A percentile compares a stretch with the other conserved stretches of the same genome.
Evolutionary conservation across 1,140 invertebrate genomes (phyloP).

Genomic region (Telenomus remus): DNA sequence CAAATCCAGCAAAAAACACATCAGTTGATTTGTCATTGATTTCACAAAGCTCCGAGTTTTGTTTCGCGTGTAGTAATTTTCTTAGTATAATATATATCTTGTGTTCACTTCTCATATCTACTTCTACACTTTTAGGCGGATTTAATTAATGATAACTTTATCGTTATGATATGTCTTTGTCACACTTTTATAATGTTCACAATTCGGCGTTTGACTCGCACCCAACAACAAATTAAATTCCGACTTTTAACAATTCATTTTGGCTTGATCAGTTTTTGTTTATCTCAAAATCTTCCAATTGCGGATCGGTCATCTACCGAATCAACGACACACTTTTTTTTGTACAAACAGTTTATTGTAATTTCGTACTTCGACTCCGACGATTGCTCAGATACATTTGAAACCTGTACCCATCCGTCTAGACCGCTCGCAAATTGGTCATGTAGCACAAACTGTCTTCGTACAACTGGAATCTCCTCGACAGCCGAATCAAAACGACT

Average conservation of each 20-base stretch:
- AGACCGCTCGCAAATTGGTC: too few relatives aligned
- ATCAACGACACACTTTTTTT: slow-evolving; percentile 56
- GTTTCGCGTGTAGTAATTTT: slow-evolving; percentile 69
- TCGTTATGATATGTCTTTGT: slow-evolving; percentile 75
- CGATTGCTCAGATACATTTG: slow-evolving; percentile 13
- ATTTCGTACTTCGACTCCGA: slow-evolving; percentile 24
- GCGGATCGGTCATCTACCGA: slow-evolving; percentile 50
- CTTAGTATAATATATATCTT: slow-evolving; percentile 46
- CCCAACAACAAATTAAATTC: slow-evolving; percentile 63
- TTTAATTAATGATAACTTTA: slow-evolving; percentile 66
- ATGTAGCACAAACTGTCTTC: too few relatives aligned
- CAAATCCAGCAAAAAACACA: slow-evolving; percentile 7
- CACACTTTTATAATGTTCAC: slow-evolving; percentile 70
- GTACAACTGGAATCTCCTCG: too few relatives aligned
- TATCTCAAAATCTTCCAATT: slow-evolving; percentile 69
- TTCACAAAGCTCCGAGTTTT: slow-evolving; percentile 54
- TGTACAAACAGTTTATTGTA: slow-evolving; percentile 62
- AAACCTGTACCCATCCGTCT: too few relatives aligned
- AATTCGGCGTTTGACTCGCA: slow-evolving; percentile 67
- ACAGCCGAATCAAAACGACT: too few relatives aligned
- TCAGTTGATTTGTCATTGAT: slow-evolving; percentile 11
- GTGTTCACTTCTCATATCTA: slow-evolving; percentile 64
- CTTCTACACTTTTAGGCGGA: slow-evolving; percentile 73
- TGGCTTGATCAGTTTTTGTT: slow-evolving; percentile 67
- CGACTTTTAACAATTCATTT: slow-evolving; percentile 73